Evolutionary conservation across 2,113 vertebrate species (phyloP).

Genomic region (Caloenas nicobarica): DNA sequence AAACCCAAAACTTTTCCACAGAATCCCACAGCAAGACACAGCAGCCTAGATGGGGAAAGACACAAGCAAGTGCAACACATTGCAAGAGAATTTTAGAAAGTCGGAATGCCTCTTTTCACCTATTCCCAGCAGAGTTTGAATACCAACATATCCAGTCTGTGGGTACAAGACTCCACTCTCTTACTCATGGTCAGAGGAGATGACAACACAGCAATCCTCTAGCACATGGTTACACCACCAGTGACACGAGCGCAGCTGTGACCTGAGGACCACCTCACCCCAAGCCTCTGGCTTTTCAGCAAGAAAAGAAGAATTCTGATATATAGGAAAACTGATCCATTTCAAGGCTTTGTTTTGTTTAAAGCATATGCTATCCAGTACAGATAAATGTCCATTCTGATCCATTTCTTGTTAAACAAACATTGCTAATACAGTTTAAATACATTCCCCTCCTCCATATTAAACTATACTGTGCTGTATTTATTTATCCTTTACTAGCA

Average conservation of each 20-base stretch:
- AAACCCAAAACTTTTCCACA: neutral
- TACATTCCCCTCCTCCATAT: neutral
- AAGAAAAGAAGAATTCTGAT: neutral
- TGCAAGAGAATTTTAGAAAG: neutral
- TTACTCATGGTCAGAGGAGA: neutral
- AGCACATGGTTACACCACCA: neutral
- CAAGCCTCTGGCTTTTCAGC: neutral
- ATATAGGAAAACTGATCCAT: neutral
- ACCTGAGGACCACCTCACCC: neutral
- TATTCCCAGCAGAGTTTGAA: neutral
- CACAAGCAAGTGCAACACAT: neutral
- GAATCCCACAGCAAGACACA: neutral
- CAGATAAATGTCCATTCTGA: conserved; percentile 25
- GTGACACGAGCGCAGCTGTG: neutral
- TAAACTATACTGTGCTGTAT: neutral
- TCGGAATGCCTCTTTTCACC: fast-evolving
- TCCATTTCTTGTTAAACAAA: conserved; percentile 15
- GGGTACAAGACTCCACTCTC: neutral
- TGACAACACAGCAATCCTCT: neutral
- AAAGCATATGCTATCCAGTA: neutral
- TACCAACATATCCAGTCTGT: neutral
- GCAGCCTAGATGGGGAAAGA: neutral
- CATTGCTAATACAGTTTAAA: conserved; percentile 15
- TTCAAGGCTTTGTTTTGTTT: conserved; percentile 3
- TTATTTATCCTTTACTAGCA: conserved; percentile 16